Evolutionary conservation across 2,113 vertebrate species (phyloP).

Genomic region (Pseudonaja textilis): DNA sequence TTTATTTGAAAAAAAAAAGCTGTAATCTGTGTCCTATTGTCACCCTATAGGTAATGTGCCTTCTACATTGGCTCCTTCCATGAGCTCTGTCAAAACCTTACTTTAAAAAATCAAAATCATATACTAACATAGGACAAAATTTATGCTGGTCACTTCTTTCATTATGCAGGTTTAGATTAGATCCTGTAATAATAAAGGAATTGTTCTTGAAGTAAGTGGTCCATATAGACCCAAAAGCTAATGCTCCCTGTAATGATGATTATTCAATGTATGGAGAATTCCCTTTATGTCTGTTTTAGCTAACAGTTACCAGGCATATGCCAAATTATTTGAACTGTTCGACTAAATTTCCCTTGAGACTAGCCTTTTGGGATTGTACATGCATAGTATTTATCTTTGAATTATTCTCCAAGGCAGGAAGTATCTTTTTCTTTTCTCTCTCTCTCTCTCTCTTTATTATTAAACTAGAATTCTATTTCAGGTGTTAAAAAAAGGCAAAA

Average conservation of each 20-base stretch:
- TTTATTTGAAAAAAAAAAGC: not conserved
- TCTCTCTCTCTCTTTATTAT: not conserved
- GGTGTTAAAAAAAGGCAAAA: not conserved
- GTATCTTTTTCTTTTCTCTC: not conserved
- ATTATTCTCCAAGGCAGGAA: not conserved
- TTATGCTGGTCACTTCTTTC: not conserved
- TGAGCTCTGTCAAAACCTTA: not conserved
- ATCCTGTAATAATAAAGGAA: not conserved
- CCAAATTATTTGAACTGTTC: not conserved
- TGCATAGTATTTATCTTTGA: not conserved
- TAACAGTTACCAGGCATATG: not conserved
- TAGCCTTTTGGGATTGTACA: not conserved
- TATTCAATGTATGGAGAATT: not conserved
- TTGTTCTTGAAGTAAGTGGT: not conserved
- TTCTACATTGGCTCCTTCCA: not conserved
- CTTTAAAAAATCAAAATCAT: not conserved
- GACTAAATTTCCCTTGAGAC: not conserved
- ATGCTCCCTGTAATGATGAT: not conserved
- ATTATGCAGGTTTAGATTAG: not conserved
- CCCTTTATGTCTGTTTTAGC: not conserved
- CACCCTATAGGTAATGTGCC: accelerated
- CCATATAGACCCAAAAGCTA: not conserved
- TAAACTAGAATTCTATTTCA: not conserved
- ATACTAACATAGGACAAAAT: not conserved
- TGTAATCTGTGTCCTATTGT: not conserved